These are phyloP conservation scores for Celastrina argiolus DNA, from an alignment of 2,888 invertebrate species.

Conservation along the genomic window DNA sequence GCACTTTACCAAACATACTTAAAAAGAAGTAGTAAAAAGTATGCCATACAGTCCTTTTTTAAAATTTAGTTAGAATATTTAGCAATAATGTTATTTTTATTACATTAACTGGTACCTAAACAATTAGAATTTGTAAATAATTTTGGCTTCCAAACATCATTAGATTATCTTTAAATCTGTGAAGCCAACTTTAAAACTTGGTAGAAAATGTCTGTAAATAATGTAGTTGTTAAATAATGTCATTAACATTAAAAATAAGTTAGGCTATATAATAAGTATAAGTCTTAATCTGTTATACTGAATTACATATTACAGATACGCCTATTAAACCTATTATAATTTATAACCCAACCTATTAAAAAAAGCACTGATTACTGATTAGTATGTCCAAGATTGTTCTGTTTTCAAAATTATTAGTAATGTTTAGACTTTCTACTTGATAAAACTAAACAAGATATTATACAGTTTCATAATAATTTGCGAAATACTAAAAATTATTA, in stretches of 20 bases:
- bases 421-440: neutral
- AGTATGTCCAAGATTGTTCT: neutral
- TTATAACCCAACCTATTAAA: neutral
- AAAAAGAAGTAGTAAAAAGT: no score
- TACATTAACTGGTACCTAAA: neutral
- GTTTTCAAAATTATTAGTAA: neutral
- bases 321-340: no score
- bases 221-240: neutral
- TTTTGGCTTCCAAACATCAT: neutral
- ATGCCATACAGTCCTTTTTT: no score
- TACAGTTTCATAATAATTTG: neutral
- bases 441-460: neutral
- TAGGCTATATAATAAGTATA: neutral
- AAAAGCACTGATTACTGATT: neutral
- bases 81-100: no score
- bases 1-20: no score
- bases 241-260: neutral
- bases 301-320: neutral
- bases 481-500: neutral
- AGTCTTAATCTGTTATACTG: constrained; percentile 12
- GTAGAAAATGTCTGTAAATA: neutral
- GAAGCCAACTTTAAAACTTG: neutral
- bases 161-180: neutral
- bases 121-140: neutral
- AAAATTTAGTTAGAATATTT: no score